Base-by-base conservation (phyloP, 2,888 invertebrate genomes). In the Mythimna loreyi region DNA sequence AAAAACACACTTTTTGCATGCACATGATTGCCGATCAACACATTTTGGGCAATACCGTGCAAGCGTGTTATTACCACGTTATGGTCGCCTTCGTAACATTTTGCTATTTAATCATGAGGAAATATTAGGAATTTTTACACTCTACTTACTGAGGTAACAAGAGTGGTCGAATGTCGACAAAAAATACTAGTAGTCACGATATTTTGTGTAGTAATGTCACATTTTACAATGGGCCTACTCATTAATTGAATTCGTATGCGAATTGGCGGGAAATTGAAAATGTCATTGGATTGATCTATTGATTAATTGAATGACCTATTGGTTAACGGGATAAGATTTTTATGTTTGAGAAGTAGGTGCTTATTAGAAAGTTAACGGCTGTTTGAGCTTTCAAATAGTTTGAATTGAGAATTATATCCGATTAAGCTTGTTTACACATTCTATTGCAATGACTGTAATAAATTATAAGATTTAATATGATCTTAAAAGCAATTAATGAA, bases 61-160 rank as follows among this genome's bases (percentile, higher is more conserved):
- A 72, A 69, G 64, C 56, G 68, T 36, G 79, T 59, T 73, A 79
- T 80, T 80, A 80, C 75, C 70, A 60, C 77, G 67, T 79, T 75
- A 80, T 75, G 74, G 72, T 67, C 52, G 75, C 72, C 78, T 85
- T 84, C 82, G 81, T 80, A 85, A 84, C 72, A 84, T 82, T 87
- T 78, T 78, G 75, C 81, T 82, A 80, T 77, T 78, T 78, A 72
- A 72, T 70, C 72, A 70, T 83, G 83, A 82, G 85, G 86, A 85
- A 88, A 87, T 79, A 76, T 82, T 85, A 75, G 83, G 84, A 85
- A 87, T 89, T 88, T 90, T 91, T 87, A 91, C 91, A 92, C 84
- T 92, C 92, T 89, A 92, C 90, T 92, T 91, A 84, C 81, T 72
- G 58, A 85, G 66, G 74, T 92, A 91, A 92, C 83, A 77, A 85